phyloP scores from a whole-genome alignment of 2,113 vertebrate species.

The Canis aureus region DNA sequence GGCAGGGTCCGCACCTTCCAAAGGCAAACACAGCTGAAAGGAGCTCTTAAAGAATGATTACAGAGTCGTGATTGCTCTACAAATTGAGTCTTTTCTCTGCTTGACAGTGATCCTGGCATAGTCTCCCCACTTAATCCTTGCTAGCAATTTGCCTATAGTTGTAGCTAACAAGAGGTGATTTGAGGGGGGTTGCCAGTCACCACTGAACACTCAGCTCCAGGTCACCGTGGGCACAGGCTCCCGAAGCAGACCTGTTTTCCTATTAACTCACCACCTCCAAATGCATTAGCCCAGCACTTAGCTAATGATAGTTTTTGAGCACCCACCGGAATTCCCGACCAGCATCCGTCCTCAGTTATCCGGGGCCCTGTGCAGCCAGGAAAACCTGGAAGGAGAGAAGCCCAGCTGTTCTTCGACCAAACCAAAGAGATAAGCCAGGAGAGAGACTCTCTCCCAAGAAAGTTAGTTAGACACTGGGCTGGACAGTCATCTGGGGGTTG shows the following conservation, averaged over 20 bases:
- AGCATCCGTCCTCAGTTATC: slow-evolving; percentile 49
- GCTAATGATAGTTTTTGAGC: slow-evolving; percentile 81
- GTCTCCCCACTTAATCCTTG: slow-evolving; percentile 89
- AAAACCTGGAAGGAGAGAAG: slow-evolving; percentile 30
- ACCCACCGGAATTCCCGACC: slow-evolving; percentile 59
- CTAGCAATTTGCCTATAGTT: slow-evolving; percentile 90
- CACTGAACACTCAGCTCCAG: slow-evolving; percentile 83
- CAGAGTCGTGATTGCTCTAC: slow-evolving; percentile 86
- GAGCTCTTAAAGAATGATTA: slow-evolving; percentile 88
- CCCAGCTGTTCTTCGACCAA: neutral
- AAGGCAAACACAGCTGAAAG: slow-evolving; percentile 73
- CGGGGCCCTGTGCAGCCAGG: slow-evolving; percentile 32
- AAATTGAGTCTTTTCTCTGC: slow-evolving; percentile 90
- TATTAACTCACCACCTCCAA: slow-evolving; percentile 86
- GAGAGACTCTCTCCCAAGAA: neutral
- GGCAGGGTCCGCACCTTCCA: slow-evolving; percentile 67
- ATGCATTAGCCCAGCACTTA: slow-evolving; percentile 82
- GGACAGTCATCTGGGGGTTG: fast-evolving
- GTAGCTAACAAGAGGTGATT: slow-evolving; percentile 88
- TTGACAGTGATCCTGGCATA: slow-evolving; percentile 91
- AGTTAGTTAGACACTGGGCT: fast-evolving
- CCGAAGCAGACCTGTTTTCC: slow-evolving; percentile 85
- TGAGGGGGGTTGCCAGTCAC: slow-evolving; percentile 85
- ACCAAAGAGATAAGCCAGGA: neutral
- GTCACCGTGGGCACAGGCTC: slow-evolving; percentile 81